Evolutionary conservation across 2,888 invertebrate species (phyloP).

Genomic region (Lasioglossum pauxillum): DNA sequence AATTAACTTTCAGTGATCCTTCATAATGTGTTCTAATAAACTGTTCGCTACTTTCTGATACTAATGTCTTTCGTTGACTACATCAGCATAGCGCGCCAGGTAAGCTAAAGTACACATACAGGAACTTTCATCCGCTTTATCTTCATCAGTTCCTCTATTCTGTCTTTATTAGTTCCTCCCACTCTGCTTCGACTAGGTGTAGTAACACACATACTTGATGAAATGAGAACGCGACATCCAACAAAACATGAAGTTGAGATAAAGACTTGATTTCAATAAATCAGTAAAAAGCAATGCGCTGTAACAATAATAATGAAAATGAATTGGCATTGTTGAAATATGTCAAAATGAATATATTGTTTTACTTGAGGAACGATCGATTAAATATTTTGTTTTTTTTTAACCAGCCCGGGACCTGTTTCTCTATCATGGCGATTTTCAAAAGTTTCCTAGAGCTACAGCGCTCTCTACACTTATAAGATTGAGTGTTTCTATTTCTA

Average conservation of each 20-base stretch:
- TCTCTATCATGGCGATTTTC: no score
- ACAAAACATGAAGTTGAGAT: neutral
- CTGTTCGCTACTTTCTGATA: neutral
- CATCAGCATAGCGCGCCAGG: neutral
- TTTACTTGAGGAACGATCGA: no score
- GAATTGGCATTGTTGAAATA: no score
- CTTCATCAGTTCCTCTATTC: slow-evolving; percentile 1
- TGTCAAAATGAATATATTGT: no score
- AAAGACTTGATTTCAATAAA: neutral
- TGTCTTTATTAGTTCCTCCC: neutral
- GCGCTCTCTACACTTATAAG: no score
- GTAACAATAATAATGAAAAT: no score
- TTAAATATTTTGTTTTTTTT: no score
- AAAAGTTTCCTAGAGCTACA: no score
- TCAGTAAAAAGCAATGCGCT: neutral
- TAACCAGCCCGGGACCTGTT: no score
- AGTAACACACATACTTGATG: neutral
- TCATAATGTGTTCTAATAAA: neutral
- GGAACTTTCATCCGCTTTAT: slow-evolving; percentile 10
- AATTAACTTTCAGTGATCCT: neutral
- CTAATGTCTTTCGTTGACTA: slow-evolving; percentile 9
- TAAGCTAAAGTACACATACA: neutral
- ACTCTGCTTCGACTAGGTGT: neutral
- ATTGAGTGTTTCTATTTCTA: no score
- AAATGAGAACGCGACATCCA: neutral